Conservation (phyloP, 2,888 invertebrate species). For the Piscicola geometra region DNA sequence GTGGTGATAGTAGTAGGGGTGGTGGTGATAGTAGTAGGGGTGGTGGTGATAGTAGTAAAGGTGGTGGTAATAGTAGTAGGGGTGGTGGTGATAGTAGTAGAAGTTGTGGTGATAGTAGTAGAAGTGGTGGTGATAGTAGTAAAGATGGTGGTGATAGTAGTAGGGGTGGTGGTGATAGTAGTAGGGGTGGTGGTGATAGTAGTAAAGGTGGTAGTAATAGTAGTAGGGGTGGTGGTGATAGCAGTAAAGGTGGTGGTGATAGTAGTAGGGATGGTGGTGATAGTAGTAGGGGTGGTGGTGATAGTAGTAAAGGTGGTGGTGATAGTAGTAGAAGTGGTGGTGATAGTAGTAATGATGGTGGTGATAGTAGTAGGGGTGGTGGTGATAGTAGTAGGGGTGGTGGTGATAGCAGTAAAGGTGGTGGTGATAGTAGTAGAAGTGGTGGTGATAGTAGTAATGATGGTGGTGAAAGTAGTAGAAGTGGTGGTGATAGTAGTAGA, state of each 20-base stretch:
- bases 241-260: not conserved
- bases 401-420: not conserved
- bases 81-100: not conserved
- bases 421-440: not conserved
- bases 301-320: not conserved
- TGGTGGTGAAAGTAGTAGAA: not conserved
- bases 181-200: not conserved
- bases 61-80: not conserved
- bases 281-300: not conserved
- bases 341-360: not conserved
- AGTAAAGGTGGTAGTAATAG: not conserved
- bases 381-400: not conserved
- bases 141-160: not conserved
- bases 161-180: slow-evolving; percentile 51
- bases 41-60: not conserved
- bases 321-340: slow-evolving; percentile 53
- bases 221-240: not conserved
- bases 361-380: not conserved
- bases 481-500: not conserved
- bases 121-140: not conserved
- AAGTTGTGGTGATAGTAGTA: not conserved
- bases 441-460: not conserved
- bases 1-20: not conserved
- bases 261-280: not conserved
- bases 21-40: not conserved